Base-by-base conservation (phyloP, 2,888 invertebrate genomes). In the Tetranychus truncatus region DNA sequence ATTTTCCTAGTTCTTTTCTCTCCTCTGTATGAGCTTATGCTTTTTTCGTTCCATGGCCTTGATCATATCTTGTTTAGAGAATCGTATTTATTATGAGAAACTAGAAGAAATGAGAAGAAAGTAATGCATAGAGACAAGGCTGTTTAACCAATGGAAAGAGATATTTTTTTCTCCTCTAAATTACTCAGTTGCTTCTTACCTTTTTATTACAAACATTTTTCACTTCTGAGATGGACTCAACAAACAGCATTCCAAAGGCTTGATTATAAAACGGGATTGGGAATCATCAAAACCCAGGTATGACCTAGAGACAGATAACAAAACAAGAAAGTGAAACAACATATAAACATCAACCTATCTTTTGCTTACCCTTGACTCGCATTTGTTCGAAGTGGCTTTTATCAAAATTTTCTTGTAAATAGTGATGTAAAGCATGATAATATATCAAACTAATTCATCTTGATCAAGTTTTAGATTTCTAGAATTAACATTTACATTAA, bases 391-490 rank as follows among this genome's bases (percentile, higher is more conserved):
- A 34, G 34, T 34, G 34, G 34, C 34, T 34, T 34, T 34, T 34
- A 34, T 34, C 34, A 5, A 34, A 34, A 34, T 34, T 34, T 34
- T 34, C 34, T 34, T 34, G 34, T 34, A 34, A 34, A 34, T 34
- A 34, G 34, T 34, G 34, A 34, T 34, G 34, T 34, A 34, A 34
- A 34, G 34, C 34, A 34, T 34, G 34, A 34, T 66, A 66, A 66
- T 66, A 66, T 20, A 66, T 20, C 11, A 66, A 66, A 66, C 7
- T 66, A n/a, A 66, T 66, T 66, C 66, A 66, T 66, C 66, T 20
- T 66, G 9, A 66, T 66, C 66, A 66, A 20, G 20, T 18, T 66
- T 18, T 18, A 66, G 3, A 34, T 34, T 34, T 34, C 34, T 34
- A 34, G 34, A 34, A 34, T 34, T 34, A 34, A 34, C 3, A 34